A percentile compares a stretch with the other conserved stretches of the same genome.
These are phyloP conservation scores for Myopa tessellatipennis DNA, from an alignment of 2,888 invertebrate species.

Conservation along the genomic window DNA sequence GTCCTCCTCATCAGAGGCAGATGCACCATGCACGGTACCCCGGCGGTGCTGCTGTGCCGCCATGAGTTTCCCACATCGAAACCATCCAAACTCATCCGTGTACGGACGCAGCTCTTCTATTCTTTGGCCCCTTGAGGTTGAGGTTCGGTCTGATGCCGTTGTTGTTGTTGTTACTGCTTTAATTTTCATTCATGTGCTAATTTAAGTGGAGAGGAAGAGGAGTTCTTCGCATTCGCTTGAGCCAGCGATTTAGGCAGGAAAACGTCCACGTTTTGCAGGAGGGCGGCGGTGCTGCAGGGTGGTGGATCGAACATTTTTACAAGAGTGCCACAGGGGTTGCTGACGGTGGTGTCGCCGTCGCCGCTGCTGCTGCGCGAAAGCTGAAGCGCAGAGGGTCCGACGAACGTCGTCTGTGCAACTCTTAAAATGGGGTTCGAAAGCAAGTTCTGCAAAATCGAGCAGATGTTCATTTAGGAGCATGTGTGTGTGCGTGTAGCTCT, in stretches of 20 bases:
- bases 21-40: background rate
- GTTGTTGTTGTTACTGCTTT: background rate
- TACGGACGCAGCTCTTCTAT: background rate
- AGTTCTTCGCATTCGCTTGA: background rate
- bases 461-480: background rate
- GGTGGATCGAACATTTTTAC: background rate
- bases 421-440: constrained; percentile 1
- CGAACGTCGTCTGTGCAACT: background rate
- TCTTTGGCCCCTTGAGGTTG: background rate
- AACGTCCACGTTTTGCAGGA: background rate
- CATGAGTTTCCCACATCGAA: background rate
- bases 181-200: background rate
- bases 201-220: background rate
- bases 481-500: background rate
- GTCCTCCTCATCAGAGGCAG: background rate
- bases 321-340: background rate
- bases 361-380: too few relatives aligned
- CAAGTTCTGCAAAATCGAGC: background rate
- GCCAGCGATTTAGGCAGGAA: background rate
- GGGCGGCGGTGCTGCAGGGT: background rate
- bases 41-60: background rate
- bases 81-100: background rate
- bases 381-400: background rate
- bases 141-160: background rate
- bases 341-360: background rate